phyloP scores from a whole-genome alignment of 1,140 invertebrate species.

The Drosophila kepulauana region DNA sequence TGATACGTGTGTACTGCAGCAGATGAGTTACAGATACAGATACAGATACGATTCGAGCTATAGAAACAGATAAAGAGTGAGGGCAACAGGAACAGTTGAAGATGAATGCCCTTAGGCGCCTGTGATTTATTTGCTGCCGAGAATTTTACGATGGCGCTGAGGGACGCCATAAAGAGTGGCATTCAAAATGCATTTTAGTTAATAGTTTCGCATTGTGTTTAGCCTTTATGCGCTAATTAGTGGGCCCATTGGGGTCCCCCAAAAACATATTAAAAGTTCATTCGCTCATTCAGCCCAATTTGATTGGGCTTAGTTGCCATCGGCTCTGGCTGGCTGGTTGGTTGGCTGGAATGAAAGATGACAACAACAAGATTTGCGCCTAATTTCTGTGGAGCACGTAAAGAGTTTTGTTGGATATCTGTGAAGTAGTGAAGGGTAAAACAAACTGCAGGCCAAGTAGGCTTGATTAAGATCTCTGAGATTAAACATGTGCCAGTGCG shows the following conservation, averaged over 20 bases:
- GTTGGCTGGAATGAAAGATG: slow-evolving; percentile 23
- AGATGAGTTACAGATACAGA: slow-evolving; percentile 32
- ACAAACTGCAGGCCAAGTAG: slow-evolving; percentile 45
- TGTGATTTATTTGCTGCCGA: slow-evolving; percentile 73
- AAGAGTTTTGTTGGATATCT: slow-evolving; percentile 55
- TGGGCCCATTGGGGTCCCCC: slow-evolving; percentile 12
- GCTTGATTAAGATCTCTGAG: slow-evolving; percentile 78
- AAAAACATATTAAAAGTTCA: neutral
- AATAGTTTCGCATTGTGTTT: slow-evolving; percentile 74
- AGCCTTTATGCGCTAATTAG: slow-evolving; percentile 78
- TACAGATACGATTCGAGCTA: slow-evolving; percentile 4
- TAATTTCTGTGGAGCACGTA: slow-evolving; percentile 79
- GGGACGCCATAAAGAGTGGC: slow-evolving; percentile 58
- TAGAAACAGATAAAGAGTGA: neutral
- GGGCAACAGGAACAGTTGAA: too few species aligned
- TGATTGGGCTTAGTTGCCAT: slow-evolving; percentile 1
- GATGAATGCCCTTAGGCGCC: slow-evolving; percentile 28
- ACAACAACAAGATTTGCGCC: slow-evolving; percentile 73
- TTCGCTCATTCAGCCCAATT: neutral
- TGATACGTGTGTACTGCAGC: slow-evolving; percentile 50
- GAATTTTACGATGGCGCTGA: slow-evolving; percentile 75
- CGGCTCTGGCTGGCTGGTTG: neutral
- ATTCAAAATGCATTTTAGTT: slow-evolving; percentile 77
- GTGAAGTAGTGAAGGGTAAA: slow-evolving; percentile 49
- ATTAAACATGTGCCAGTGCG: slow-evolving; percentile 70